Evolutionary conservation across 2,797 vertebrate genomes (phyloP).

Genomic region (Xenopus petersii): DNA sequence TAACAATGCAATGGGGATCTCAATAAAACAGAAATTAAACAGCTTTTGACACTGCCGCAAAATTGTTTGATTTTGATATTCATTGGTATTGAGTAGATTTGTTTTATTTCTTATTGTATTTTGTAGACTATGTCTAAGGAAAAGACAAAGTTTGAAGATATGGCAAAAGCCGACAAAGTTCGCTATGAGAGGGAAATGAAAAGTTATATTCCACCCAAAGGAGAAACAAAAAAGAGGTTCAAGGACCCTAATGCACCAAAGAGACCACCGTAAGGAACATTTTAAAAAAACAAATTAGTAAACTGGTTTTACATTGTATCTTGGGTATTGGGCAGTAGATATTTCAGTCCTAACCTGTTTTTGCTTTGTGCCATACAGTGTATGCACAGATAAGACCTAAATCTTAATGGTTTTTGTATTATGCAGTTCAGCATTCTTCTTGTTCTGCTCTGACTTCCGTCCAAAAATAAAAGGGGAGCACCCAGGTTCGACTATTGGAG

Average conservation of each 20-base stretch:
- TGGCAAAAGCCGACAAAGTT: slow-evolving; percentile 91
- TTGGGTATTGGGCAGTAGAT: not conserved
- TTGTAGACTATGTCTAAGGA: slow-evolving; percentile 93
- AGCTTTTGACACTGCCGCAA: too few species aligned
- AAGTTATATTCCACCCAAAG: slow-evolving; percentile 89
- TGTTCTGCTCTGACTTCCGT: slow-evolving; percentile 93
- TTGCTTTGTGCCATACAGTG: not conserved
- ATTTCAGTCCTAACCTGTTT: not conserved
- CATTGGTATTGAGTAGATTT: too few species aligned
- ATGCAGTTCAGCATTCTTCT: slow-evolving; percentile 92
- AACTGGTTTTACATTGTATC: too few species aligned
- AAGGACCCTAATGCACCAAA: slow-evolving; percentile 97
- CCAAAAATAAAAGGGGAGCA: slow-evolving; percentile 88
- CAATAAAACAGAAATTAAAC: too few species aligned
- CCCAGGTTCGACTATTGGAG: slow-evolving; percentile 88
- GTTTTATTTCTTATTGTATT: not conserved
- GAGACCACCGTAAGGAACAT: slow-evolving; percentile 86
- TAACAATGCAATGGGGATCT: too few species aligned
- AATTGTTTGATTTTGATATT: too few species aligned
- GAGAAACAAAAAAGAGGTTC: slow-evolving; percentile 90
- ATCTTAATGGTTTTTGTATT: not conserved
- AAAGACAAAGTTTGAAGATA: slow-evolving; percentile 94
- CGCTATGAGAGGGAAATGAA: slow-evolving; percentile 97
- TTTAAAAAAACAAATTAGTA: too few species aligned
- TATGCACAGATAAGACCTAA: too few species aligned